Conservation (phyloP, 2,113 vertebrate species). For the Tamias sibiricus region DNA sequence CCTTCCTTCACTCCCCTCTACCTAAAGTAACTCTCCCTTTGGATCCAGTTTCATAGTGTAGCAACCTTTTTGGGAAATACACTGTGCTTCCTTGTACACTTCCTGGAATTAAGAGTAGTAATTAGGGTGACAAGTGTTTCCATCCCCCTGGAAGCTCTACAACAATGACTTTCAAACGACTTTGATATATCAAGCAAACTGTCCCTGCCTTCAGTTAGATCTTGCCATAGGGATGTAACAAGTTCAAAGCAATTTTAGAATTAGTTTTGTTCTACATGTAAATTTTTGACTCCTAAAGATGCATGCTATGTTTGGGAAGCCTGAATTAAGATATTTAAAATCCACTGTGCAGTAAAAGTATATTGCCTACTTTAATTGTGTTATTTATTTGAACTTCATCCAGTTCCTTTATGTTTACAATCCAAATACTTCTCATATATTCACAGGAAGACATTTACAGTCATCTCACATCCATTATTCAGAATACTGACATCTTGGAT, state of each 20-base stretch:
- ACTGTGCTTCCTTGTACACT: background rate
- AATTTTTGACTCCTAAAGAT: background rate
- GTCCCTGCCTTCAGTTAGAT: background rate
- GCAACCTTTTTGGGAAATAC: background rate
- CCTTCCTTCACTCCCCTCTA: too few species aligned
- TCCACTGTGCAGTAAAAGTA: background rate
- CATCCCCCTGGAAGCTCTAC: background rate
- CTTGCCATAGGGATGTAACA: background rate
- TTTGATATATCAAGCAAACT: background rate
- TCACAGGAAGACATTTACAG: slow-evolving; percentile 79
- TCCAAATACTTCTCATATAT: slow-evolving; percentile 38
- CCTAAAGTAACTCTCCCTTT: background rate
- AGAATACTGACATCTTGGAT: slow-evolving; percentile 74
- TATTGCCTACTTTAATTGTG: background rate
- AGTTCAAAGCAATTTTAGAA: background rate
- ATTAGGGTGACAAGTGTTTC: background rate
- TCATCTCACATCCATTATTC: slow-evolving; percentile 71
- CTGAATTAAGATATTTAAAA: background rate
- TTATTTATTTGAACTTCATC: background rate
- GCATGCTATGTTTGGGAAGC: background rate
- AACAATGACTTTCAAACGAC: background rate
- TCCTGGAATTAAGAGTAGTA: background rate
- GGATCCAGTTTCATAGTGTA: background rate
- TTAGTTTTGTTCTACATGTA: background rate
- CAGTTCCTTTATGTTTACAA: background rate